phyloP scores from a whole-genome alignment of 2,113 vertebrate genomes.

The Mastomys coucha region DNA sequence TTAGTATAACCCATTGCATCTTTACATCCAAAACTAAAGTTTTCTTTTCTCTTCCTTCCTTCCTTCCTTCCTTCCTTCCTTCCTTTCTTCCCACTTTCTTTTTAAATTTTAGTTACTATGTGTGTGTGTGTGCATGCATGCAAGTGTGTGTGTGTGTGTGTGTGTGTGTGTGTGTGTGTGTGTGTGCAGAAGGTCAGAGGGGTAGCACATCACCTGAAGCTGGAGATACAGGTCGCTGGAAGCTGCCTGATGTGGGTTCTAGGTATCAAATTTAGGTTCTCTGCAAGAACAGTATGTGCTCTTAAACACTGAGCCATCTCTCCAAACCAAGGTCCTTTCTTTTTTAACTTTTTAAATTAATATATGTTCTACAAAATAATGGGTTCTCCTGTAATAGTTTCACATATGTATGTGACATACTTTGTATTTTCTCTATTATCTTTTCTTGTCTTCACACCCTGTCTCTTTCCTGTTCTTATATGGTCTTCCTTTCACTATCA shows the following conservation, averaged over 20 bases:
- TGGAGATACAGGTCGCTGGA: background rate
- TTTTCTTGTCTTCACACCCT: background rate
- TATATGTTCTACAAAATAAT: background rate
- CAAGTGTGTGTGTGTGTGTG: background rate
- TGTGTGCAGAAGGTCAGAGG: background rate
- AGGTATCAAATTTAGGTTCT: background rate
- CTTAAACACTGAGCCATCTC: background rate
- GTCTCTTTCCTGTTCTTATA: background rate
- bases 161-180: background rate
- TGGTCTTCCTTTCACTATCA: background rate
- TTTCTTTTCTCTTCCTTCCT: background rate
- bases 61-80: background rate
- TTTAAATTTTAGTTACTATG: background rate
- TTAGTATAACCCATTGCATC: accelerated
- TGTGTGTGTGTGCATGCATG: background rate
- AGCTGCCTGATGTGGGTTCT: background rate
- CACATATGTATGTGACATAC: background rate
- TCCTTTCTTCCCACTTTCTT: background rate
- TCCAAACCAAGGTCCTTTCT: background rate
- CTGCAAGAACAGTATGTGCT: background rate
- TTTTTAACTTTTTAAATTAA: background rate
- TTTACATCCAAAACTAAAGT: background rate
- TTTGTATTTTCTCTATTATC: background rate
- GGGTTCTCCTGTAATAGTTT: background rate
- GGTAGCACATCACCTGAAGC: background rate